phyloP scores from a whole-genome alignment of 2,113 vertebrate genomes.

The Perognathus longimembris region DNA sequence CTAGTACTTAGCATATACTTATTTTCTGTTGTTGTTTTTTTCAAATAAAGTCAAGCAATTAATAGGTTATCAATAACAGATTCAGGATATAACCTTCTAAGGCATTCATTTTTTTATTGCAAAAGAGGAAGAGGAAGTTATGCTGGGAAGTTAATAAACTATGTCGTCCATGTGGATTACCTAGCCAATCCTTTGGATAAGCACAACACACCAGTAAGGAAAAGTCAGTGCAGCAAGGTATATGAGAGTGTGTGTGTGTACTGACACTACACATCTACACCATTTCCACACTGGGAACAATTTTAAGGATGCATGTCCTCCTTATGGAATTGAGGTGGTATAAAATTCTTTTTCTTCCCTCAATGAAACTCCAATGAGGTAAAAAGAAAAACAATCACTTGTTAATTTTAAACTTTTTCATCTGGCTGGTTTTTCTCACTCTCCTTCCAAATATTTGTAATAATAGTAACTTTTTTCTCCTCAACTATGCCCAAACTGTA shows the following conservation, averaged over 20 bases:
- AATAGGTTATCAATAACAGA: neutral
- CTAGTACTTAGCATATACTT: neutral
- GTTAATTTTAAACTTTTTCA: neutral
- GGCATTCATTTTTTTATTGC: neutral
- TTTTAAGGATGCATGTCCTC: neutral
- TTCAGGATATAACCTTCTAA: neutral
- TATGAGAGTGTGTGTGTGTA: neutral
- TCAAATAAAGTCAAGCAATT: neutral
- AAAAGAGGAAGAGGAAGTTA: slow-evolving; percentile 2
- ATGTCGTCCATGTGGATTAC: neutral
- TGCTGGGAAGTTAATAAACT: slow-evolving; percentile 9
- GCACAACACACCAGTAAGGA: neutral
- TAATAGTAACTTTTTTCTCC: neutral
- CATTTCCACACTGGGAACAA: neutral
- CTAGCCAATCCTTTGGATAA: slow-evolving; percentile 41
- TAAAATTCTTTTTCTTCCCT: neutral
- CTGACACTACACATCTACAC: neutral
- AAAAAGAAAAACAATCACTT: neutral
- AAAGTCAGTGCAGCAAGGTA: neutral
- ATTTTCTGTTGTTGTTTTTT: slow-evolving; percentile 58
- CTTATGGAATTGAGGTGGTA: neutral
- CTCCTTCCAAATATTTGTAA: neutral
- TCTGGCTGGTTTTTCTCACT: neutral
- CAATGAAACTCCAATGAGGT: neutral
- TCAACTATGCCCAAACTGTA: slow-evolving; percentile 15